Conservation (phyloP, 2,113 vertebrate genomes). For the Indri indri region DNA sequence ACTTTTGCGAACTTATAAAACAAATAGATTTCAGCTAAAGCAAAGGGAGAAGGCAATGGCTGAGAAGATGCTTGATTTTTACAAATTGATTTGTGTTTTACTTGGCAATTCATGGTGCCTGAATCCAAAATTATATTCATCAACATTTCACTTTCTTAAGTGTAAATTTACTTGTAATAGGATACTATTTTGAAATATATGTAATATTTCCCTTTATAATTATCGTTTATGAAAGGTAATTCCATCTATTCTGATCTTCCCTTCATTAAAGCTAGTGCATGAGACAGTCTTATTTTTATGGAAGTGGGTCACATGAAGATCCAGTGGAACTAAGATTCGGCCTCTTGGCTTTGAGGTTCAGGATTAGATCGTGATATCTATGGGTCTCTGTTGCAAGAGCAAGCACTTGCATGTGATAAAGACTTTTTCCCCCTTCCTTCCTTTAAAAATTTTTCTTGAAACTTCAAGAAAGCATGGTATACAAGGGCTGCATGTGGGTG, state of each 20-base stretch:
- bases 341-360: background rate
- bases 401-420: background rate
- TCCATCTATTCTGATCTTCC: background rate
- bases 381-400: background rate
- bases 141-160: background rate
- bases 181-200: background rate
- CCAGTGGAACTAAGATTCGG: background rate
- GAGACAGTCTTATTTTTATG: background rate
- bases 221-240: background rate
- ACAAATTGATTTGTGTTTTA: background rate
- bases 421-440: background rate
- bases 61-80: background rate
- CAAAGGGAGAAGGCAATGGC: background rate
- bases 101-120: background rate
- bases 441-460: background rate
- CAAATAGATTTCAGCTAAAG: background rate
- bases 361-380: background rate
- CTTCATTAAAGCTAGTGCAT: background rate
- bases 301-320: background rate
- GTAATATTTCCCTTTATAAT: background rate
- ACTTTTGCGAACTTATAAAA: conserved; percentile 20
- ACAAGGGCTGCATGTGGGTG: accelerated
- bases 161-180: background rate
- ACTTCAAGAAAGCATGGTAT: background rate
- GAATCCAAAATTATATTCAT: background rate